Evolutionary conservation across 2,113 vertebrate species (phyloP).

Genomic region (Lanius ludovicianus): DNA sequence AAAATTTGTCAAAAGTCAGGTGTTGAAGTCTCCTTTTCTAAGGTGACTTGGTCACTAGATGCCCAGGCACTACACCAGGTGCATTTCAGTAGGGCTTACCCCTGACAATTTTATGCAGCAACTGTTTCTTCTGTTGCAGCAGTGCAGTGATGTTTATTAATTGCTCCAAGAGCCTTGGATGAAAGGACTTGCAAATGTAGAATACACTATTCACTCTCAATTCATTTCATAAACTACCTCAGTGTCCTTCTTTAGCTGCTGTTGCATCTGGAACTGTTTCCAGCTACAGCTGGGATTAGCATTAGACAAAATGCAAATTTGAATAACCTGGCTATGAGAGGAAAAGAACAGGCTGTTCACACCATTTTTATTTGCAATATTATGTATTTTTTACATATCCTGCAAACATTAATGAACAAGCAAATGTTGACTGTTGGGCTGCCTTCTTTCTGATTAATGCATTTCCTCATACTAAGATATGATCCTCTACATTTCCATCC

Average conservation of each 20-base stretch:
- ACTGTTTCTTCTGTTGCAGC: neutral
- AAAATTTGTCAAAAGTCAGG: neutral
- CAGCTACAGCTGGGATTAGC: neutral
- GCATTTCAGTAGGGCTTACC: neutral
- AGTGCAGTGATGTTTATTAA: neutral
- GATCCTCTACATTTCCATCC: neutral
- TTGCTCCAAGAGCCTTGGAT: neutral
- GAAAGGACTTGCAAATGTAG: neutral
- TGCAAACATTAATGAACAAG: neutral
- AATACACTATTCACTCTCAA: neutral
- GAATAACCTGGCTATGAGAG: neutral
- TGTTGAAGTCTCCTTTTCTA: neutral
- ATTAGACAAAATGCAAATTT: neutral
- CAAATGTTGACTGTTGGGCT: neutral
- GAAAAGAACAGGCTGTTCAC: neutral
- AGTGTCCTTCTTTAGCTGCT: neutral
- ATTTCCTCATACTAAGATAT: neutral
- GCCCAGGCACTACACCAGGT: neutral
- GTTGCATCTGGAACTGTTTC: neutral
- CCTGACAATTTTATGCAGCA: neutral
- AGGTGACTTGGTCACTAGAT: neutral
- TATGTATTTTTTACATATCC: neutral
- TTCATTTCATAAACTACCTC: neutral
- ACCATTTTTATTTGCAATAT: neutral
- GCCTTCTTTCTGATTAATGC: neutral